Evolutionary conservation across 2,113 vertebrate genomes (phyloP).

Genomic region (Acanthisitta chloris): DNA sequence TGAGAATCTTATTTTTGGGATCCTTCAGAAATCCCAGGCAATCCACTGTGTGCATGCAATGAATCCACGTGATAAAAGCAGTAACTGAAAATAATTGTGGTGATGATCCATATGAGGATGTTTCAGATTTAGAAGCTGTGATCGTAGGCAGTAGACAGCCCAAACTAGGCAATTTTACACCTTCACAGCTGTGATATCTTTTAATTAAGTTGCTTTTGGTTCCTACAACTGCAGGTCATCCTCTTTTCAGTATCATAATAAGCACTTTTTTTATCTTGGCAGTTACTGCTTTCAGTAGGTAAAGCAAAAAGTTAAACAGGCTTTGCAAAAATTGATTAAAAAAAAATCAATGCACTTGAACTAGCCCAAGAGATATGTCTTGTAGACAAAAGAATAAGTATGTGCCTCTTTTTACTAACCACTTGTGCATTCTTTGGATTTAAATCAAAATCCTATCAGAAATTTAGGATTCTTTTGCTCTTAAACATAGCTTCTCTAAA

Average conservation of each 20-base stretch:
- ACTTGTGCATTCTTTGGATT: not conserved
- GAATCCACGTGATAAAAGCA: not conserved
- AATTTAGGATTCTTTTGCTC: not conserved
- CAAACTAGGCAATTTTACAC: not conserved
- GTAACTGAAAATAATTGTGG: not conserved
- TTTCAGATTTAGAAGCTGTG: not conserved
- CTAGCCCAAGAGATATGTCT: not conserved
- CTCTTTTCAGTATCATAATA: not conserved
- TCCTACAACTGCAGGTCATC: not conserved
- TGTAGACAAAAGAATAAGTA: not conserved
- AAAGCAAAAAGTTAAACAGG: not conserved
- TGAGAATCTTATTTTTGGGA: not conserved
- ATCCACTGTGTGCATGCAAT: not conserved
- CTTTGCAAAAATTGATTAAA: not conserved
- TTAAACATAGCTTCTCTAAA: not conserved
- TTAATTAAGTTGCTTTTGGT: not conserved
- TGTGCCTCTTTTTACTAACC: not conserved
- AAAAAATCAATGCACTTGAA: not conserved
- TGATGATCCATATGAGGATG: not conserved
- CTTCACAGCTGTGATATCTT: not conserved
- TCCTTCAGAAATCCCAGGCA: not conserved
- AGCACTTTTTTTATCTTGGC: not conserved
- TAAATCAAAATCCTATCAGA: not conserved
- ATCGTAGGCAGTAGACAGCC: not conserved
- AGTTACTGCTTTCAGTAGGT: not conserved